Evolutionary conservation across 2,797 vertebrate genomes (phyloP).

Genomic region (Sebastes nivosus): DNA sequence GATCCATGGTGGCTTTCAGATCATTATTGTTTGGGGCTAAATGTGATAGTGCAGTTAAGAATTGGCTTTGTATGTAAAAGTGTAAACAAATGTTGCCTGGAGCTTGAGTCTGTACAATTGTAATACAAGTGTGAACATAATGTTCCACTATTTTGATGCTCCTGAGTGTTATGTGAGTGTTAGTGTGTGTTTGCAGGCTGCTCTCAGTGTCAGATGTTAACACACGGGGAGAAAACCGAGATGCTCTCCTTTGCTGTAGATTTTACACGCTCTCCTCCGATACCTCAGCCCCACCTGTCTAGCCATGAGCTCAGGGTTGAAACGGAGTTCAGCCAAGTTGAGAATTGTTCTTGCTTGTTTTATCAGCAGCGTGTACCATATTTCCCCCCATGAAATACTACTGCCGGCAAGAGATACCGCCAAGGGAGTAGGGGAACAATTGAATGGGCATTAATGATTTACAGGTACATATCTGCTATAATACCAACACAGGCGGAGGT

Average conservation of each 20-base stretch:
- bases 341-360: constrained; percentile 74
- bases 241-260: constrained; percentile 33
- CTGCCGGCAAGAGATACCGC: constrained; percentile 72
- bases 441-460: constrained; percentile 81
- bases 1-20: not conserved
- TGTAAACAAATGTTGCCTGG: not conserved
- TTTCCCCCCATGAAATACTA: constrained; percentile 79
- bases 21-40: not conserved
- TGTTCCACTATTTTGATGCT: not conserved
- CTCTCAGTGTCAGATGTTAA: constrained; percentile 10
- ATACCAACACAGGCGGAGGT: constrained; percentile 78
- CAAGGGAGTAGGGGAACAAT: constrained; percentile 69
- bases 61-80: not conserved
- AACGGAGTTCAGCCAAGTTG: constrained; percentile 82
- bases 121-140: not conserved
- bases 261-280: constrained; percentile 53
- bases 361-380: constrained; percentile 78
- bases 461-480: constrained; percentile 82
- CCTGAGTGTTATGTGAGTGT: not conserved
- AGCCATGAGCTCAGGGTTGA: constrained; percentile 79
- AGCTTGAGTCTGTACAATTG: not conserved
- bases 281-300: constrained; percentile 73
- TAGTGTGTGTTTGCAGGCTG: not conserved
- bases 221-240: constrained; percentile 34
- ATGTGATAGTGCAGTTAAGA: not conserved